Base-by-base conservation (phyloP, 2,888 invertebrate genomes). In the Teleiodes luculella region DNA sequence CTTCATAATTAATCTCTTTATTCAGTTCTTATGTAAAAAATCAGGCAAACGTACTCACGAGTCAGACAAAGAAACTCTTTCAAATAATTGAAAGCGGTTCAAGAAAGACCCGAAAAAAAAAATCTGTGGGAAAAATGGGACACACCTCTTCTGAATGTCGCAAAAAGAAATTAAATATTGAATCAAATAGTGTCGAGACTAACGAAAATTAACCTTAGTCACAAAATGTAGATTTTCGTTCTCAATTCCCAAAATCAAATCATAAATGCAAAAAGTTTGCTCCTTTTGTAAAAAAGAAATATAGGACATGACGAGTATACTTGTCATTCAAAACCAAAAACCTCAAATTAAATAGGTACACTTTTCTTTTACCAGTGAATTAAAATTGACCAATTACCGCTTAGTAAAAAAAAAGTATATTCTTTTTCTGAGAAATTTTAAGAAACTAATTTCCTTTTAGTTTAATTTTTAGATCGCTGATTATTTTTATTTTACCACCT, bases 1-100 rank as follows among this genome's bases (percentile, higher is more conserved):
- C 65, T 0, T 55, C 65, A 1, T 64, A 60, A 24, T 20, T 67
- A 2, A 64, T 70, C 8, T 20, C 66, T 3, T 47, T 65, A 10
- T 58, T 66, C 20, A 53, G 64, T 0, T 50, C 60, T 0, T 66
- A 69, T 14, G 45, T 48, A 0, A 67, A 66, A 8, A 55, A 24
- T 53, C 35, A 31, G n/a, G n/a, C n/a, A 63, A 59, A 50, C 39
- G 56, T 24, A 3, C 24, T 24, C 24, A 24, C 24, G 24, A 24
- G 6, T 24, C 24, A 4, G 24, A 24, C 6, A 52, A 36, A 11
- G 14, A 45, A 45, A 2, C 37, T 39, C 52, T 28, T 14, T 10
- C 46, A 6, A 46, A 4, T 46, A 8, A 3, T 14, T 13, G 30
- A 3, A 46, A 46, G 13, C 46, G 46, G 39, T n/a, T 10, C 16